A percentile compares a stretch with the other conserved stretches of the same genome.
phyloP scores from a whole-genome alignment of 2,888 invertebrate species.

The Trachelus tabidus region DNA sequence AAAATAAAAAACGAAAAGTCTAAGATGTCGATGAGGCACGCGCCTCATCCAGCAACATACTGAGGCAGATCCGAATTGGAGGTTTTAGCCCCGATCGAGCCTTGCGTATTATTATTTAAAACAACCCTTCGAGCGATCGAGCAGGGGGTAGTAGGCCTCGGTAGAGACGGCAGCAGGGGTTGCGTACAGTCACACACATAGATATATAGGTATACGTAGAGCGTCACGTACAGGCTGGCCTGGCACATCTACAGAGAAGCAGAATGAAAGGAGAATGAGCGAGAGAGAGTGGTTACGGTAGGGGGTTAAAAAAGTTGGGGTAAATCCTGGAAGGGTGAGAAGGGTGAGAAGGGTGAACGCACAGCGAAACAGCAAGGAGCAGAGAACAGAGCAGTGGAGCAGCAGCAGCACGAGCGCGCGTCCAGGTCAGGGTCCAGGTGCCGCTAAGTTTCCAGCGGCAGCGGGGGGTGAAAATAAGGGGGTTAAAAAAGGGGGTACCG shows the following conservation, averaged over 20 bases:
- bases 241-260: not conserved
- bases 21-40: not conserved
- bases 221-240: not conserved
- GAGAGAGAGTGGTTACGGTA: conserved; percentile 19
- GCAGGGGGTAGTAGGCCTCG: conserved; percentile 35
- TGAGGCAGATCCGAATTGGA: conserved; percentile 4
- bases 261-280: conserved; percentile 26
- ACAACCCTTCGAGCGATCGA: conserved; percentile 59
- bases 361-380: conserved; percentile 15
- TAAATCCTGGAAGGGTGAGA: conserved; percentile 35
- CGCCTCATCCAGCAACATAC: conserved; percentile 11
- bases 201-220: not conserved
- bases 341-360: conserved; percentile 50
- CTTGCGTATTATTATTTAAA: conserved; percentile 61
- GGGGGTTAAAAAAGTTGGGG: conserved; percentile 38
- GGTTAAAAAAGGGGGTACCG: conserved; percentile 32
- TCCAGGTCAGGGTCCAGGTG: conserved; percentile 45
- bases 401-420: no score
- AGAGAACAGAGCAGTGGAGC: no score
- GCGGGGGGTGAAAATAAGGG: conserved; percentile 19
- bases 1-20: no score
- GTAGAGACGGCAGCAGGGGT: conserved; percentile 22
- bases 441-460: conserved; percentile 45
- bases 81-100: conserved; percentile 28
- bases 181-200: conserved; percentile 1